Evolutionary conservation across 2,888 invertebrate species (phyloP).

Genomic region (Rapana venosa): DNA sequence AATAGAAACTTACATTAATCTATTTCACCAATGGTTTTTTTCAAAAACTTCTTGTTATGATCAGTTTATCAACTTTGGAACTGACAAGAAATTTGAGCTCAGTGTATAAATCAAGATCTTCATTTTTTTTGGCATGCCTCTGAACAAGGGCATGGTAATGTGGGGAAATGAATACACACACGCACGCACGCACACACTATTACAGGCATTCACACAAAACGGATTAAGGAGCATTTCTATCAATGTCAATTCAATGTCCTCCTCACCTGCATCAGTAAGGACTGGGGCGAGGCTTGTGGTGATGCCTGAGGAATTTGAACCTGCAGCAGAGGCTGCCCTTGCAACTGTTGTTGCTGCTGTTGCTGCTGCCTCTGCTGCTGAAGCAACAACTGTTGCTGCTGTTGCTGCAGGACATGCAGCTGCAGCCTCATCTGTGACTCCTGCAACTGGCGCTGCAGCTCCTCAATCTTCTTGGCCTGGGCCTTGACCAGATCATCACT

Average conservation of each 20-base stretch:
- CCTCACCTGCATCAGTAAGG: conserved; percentile 48
- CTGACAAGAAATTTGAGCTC: no score
- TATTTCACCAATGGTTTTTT: no score
- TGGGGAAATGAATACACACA: not conserved
- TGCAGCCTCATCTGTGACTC: conserved; percentile 69
- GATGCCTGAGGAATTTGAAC: conserved; percentile 56
- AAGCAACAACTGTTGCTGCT: conserved; percentile 61
- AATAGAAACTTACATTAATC: no score
- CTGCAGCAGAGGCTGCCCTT: conserved; percentile 57
- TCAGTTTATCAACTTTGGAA: no score
- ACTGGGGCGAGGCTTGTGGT: conserved; percentile 83
- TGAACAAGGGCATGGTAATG: no score
- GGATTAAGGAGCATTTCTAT: no score
- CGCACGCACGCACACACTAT: not conserved
- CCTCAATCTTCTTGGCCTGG: conserved; percentile 92
- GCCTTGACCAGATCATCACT: conserved; percentile 80
- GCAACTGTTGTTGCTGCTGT: conserved; percentile 55
- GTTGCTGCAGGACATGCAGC: conserved; percentile 60
- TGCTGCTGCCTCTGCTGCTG: conserved; percentile 56
- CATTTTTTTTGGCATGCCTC: no score
- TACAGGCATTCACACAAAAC: no score
- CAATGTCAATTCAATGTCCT: not conserved
- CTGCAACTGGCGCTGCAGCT: conserved; percentile 85
- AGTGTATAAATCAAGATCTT: no score
- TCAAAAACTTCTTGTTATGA: no score